Base-by-base conservation (phyloP, 2,113 vertebrate genomes). In the Hippotragus niger region DNA sequence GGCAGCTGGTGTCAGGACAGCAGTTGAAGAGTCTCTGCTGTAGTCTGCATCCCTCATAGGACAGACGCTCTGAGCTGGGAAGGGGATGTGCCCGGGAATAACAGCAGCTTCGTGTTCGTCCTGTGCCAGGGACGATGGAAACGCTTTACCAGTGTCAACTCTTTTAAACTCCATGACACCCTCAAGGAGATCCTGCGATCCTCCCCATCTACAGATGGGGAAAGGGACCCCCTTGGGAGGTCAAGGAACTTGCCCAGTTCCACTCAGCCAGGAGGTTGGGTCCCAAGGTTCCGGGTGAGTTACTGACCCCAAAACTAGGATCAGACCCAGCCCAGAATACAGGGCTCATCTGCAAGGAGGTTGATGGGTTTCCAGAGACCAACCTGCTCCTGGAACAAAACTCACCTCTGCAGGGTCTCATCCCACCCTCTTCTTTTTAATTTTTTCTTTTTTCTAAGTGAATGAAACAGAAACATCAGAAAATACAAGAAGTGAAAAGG, bases 11-110 rank as follows among this genome's bases (percentile, higher is more conserved):
- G 50, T 25, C 27, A 53, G 91, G 88, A 9, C 60, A 21, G 45
- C 3, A 27, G 60, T 2, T 15, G 36, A 12, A 36, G 25, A 10
- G 10, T 1, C 23, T 25, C 52, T 23, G 53, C 12, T 80, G 13
- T 40, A 14, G 21, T n/a, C 9, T 7, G 3, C 3, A 5, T 43
- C 45, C 29, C 36, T 25, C 29, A 3, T 29, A 1, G 0, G n/a
- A 33, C 1, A 11, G 84, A 57, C 0, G 16, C 57, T 43, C 62
- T 50, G 17, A 43, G 17, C 15, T 9, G 36, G 1, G 13, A 29
- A n/a, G 31, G 58, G 3, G 11, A 29, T 9, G 12, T 16, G 15
- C n/a, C 27, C 3, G 0, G 16, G 23, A 14, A 13, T 13, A 3
- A 40, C 14, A 29, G 50, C 43, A 45, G 0, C 25, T 6, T 31